Evolutionary conservation across 2,113 vertebrate species (phyloP).

Genomic region (Shinisaurus crocodilurus): DNA sequence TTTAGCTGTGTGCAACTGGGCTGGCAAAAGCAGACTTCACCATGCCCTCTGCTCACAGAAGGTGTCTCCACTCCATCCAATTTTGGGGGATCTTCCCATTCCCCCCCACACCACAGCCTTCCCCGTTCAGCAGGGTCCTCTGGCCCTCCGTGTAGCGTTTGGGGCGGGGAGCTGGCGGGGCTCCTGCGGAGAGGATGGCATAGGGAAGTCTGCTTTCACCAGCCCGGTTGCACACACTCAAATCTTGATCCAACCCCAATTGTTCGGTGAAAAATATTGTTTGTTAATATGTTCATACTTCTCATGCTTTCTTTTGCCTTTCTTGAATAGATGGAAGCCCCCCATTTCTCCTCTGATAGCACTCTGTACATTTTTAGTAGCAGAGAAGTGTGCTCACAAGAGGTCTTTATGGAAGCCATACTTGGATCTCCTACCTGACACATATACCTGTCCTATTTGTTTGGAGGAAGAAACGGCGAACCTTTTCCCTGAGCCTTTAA

Average conservation of each 20-base stretch:
- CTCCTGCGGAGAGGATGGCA: background rate
- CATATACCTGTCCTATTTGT: constrained; percentile 87
- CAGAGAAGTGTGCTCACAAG: constrained; percentile 81
- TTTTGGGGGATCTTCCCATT: no score
- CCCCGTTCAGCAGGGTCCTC: no score
- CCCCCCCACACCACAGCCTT: no score
- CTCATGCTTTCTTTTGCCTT: constrained; percentile 37
- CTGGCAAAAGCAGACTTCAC: no score
- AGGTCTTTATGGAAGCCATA: constrained; percentile 89
- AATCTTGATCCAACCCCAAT: background rate
- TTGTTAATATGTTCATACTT: background rate
- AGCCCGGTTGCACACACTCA: background rate
- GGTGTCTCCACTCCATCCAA: no score
- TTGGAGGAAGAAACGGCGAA: constrained; percentile 72
- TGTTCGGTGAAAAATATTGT: background rate
- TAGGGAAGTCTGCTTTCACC: no score
- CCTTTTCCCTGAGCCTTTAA: constrained; percentile 79
- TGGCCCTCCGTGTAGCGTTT: no score
- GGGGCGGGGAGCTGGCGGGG: background rate
- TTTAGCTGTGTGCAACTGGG: no score
- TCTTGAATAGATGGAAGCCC: constrained; percentile 76
- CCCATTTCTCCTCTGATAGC: constrained; percentile 84
- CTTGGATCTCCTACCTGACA: constrained; percentile 83
- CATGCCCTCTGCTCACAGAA: no score
- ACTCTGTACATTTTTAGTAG: constrained; percentile 89